These are phyloP conservation scores for Nomada ruficornis DNA, from an alignment of 2,888 invertebrate species.

Conservation along the genomic window DNA sequence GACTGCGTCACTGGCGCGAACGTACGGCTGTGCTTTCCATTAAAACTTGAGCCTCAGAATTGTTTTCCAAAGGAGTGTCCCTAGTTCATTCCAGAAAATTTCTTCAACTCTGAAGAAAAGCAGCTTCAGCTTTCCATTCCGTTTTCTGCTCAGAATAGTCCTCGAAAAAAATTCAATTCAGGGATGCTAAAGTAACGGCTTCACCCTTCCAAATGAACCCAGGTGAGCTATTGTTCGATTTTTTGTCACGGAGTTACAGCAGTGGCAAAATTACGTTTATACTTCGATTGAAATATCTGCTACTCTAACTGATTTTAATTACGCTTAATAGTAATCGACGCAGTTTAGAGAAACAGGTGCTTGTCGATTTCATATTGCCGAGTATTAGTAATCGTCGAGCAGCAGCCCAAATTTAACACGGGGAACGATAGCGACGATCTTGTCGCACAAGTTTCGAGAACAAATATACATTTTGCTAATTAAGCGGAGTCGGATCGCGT, in stretches of 20 bases:
- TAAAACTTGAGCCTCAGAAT: conserved; percentile 49
- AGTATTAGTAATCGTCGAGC: not conserved
- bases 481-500: conserved; percentile 28
- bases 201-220: no score
- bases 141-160: no score
- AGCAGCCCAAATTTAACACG: conserved; percentile 10
- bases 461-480: conserved; percentile 49
- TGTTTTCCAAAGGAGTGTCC: conserved; percentile 32
- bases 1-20: conserved; percentile 55
- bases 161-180: not conserved
- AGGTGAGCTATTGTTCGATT: no score
- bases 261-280: no score
- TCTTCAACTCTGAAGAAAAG: not conserved
- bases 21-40: conserved; percentile 44
- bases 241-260: no score
- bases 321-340: not conserved
- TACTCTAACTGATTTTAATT: no score
- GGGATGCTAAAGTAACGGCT: no score
- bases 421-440: conserved; percentile 15
- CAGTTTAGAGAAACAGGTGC: not conserved
- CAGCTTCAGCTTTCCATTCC: no score
- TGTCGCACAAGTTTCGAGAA: conserved; percentile 16
- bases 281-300: no score
- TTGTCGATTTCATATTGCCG: not conserved
- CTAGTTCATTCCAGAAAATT: conserved; percentile 3